phyloP scores from a whole-genome alignment of 2,888 invertebrate species.

The Griposia aprilina region DNA sequence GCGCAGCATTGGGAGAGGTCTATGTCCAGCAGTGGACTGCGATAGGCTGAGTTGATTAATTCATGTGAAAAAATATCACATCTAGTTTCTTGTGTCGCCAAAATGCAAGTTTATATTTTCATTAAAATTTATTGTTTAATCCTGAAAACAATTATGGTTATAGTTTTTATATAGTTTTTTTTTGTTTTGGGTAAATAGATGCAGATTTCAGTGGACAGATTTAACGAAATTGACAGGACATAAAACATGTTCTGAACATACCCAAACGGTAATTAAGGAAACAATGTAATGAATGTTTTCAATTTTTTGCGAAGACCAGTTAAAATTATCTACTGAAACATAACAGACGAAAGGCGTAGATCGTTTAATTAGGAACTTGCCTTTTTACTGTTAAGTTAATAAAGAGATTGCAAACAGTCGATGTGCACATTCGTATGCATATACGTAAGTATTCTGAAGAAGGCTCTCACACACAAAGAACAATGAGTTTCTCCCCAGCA shows the following conservation, averaged over 20 bases:
- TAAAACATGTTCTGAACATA: too few relatives aligned
- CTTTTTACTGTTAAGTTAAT: neutral
- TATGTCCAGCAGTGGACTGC: too few relatives aligned
- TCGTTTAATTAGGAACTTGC: neutral
- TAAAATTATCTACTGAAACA: neutral
- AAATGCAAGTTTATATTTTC: neutral
- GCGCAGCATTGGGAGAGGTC: too few relatives aligned
- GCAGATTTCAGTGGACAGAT: neutral
- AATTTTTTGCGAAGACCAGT: neutral
- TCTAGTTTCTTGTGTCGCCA: neutral
- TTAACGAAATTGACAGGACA: neutral
- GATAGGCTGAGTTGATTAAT: too few relatives aligned
- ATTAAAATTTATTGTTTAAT: neutral
- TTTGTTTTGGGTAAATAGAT: neutral
- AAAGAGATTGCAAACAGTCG: slow-evolving; percentile 41
- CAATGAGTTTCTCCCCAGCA: slow-evolving; percentile 72
- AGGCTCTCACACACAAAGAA: slow-evolving; percentile 64
- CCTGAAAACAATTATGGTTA: neutral
- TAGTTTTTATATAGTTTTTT: neutral
- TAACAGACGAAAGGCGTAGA: neutral
- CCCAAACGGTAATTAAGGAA: neutral
- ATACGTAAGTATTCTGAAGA: slow-evolving; percentile 42
- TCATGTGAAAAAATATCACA: neutral
- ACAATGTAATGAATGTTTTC: neutral
- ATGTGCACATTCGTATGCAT: slow-evolving; percentile 52